Base-by-base conservation (phyloP, 2,888 invertebrate species). In the Polymixis flavicincta region DNA sequence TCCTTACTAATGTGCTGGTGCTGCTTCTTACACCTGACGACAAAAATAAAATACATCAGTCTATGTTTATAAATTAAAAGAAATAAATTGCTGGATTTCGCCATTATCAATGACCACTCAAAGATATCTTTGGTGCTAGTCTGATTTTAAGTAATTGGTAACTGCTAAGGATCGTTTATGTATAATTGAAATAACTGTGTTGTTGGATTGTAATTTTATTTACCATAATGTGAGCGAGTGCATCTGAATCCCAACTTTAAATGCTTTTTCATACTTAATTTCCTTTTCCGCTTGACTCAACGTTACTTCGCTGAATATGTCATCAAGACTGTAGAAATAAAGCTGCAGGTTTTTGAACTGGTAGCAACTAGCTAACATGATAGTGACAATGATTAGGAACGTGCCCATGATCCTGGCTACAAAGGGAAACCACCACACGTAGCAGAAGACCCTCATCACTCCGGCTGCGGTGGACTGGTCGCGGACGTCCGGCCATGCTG, bases 201-300 rank as follows among this genome's bases (percentile, higher is more conserved):
- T 45, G 42, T 45, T 45, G 3, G 19, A 25, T 11, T 11, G 63
- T 13, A 64, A 7, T 11, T 13, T 25, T 45, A 19, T 82, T 77
- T 61, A 85, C 85, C 76, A 65, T 61, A 85, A 55, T 14, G 75
- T 85, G 14, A 71, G 55, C 1, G 72, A 57, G n/a, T 94, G 94
- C 69, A 93, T 71, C 71, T 90, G 84, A 32, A 94, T 90, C 8
- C 94, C 94, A 70, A 87, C 50, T 85, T 87, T 92, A 45, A 94
- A 80, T 0, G 84, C 88, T 1, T 85, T 50, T 71, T 92, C 91
- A 76, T 91, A 94, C 32, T 88, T 82, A 2, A 42, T 28, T 75
- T 94, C 92, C 42, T 88, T 90, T 28, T 89, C 83, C 0, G 17
- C 11, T 19, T 91, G 91, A 50, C 74, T 76, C 25, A 81, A 32